Conservation (phyloP, 2,113 vertebrate genomes). For the Ginglymostoma cirratum region DNA sequence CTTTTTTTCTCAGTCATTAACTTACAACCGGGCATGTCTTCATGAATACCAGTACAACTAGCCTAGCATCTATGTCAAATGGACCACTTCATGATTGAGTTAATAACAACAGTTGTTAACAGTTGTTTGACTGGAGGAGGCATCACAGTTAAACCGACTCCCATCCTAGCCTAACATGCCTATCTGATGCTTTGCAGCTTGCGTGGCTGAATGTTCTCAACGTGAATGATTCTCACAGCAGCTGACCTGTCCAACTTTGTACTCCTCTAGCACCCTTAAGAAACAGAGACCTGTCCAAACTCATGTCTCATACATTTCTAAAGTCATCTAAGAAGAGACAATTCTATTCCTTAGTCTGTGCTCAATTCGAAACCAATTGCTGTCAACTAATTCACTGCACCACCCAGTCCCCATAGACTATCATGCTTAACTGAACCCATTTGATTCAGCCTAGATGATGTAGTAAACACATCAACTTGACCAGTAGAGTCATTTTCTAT, state of each 20-base stretch:
- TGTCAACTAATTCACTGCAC: not conserved
- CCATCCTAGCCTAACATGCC: not conserved
- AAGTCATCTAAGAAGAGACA: not conserved
- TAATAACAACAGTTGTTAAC: not conserved
- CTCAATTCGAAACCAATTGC: not conserved
- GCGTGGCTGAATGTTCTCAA: not conserved
- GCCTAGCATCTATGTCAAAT: not conserved
- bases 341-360: not conserved
- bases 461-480: conserved; percentile 13
- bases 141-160: not conserved
- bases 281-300: not conserved
- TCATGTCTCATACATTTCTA: not conserved
- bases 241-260: not conserved
- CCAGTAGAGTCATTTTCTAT: conserved; percentile 31
- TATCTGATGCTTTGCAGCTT: not conserved
- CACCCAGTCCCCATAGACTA: not conserved
- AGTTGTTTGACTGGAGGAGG: not conserved
- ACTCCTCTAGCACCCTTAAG: not conserved
- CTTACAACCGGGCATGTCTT: not conserved
- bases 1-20: not conserved
- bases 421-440: conserved; percentile 19
- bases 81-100: not conserved
- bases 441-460: conserved; percentile 12
- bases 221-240: not conserved
- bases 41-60: too few species aligned